Percentiles rank a stretch among this genome's conserved stretches.
Evolutionary conservation across 2,113 vertebrate species (phyloP).

Genomic region (Ictalurus punctatus): DNA sequence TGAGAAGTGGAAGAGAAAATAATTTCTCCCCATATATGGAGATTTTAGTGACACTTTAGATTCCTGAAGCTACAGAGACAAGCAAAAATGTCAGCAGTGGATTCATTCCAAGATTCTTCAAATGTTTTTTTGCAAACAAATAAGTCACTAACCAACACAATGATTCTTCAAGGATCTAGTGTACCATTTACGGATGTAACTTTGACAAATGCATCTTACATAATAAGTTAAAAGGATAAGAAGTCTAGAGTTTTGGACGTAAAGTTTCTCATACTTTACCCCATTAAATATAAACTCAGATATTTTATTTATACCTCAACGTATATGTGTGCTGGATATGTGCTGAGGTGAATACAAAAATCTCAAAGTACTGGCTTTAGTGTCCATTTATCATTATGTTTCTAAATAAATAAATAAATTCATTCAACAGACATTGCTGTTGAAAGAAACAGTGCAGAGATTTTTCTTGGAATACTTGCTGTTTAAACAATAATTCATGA

Average conservation of each 20-base stretch:
- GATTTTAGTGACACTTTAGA: conserved; percentile 54
- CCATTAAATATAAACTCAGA: too few relatives aligned
- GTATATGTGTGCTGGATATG: too few relatives aligned
- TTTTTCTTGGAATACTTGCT: conserved; percentile 41
- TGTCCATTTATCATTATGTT: not conserved
- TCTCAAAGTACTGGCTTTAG: too few relatives aligned
- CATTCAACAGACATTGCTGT: not conserved
- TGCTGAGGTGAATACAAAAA: too few relatives aligned
- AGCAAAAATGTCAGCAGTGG: conserved; percentile 56
- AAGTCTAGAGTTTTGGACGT: not conserved
- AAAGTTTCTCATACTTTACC: not conserved
- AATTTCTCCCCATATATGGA: conserved; percentile 35
- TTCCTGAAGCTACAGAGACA: conserved; percentile 56
- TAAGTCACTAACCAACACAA: not conserved
- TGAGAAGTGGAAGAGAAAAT: not conserved
- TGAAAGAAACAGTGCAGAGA: conserved; percentile 5
- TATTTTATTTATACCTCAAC: too few relatives aligned
- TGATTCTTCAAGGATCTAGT: not conserved
- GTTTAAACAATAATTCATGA: conserved; percentile 30
- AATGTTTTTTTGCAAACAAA: conserved; percentile 4
- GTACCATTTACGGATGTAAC: not conserved
- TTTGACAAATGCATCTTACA: too few relatives aligned
- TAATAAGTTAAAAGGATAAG: too few relatives aligned
- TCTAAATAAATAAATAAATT: not conserved
- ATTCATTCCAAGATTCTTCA: conserved; percentile 41